These are phyloP conservation scores for Protobothrops mucrosquamatus DNA, from an alignment of 2,113 vertebrate species.

Conservation along the genomic window DNA sequence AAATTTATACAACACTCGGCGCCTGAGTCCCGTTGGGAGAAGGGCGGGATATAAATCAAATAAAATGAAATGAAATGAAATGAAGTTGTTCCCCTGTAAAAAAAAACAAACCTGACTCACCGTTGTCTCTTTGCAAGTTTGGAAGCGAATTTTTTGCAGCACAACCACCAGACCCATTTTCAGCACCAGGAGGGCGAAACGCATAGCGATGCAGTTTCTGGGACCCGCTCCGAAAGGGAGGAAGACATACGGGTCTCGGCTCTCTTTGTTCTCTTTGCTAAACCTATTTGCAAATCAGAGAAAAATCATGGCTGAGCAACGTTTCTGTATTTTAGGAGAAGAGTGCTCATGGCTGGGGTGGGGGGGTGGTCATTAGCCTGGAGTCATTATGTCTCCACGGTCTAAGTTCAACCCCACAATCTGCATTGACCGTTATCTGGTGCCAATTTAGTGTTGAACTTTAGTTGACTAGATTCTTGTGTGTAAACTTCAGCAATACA, in stretches of 20 bases:
- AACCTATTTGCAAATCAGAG: conserved; percentile 65
- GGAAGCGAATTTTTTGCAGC: conserved; percentile 74
- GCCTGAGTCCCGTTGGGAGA: no score
- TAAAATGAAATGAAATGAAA: no score
- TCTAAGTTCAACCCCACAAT: no score
- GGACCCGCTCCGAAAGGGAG: conserved; percentile 81
- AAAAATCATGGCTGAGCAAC: not conserved
- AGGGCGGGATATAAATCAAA: no score
- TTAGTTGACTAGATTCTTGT: no score
- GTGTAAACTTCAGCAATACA: no score
- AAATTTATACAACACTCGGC: no score
- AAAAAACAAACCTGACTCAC: conserved; percentile 67
- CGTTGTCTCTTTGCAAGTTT: conserved; percentile 75
- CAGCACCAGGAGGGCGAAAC: conserved; percentile 73
- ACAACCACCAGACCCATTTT: conserved; percentile 71
- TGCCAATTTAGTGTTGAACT: no score
- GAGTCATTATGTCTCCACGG: no score
- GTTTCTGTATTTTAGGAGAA: not conserved
- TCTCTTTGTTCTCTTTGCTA: conserved; percentile 70
- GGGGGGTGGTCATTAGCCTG: no score
- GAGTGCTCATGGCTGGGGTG: no score
- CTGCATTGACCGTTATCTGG: no score
- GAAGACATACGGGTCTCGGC: conserved; percentile 69
- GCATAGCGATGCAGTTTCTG: conserved; percentile 81
- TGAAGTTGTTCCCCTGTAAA: not conserved